phyloP scores from a whole-genome alignment of 2,888 invertebrate genomes.

The Dryobotodes eremita region DNA sequence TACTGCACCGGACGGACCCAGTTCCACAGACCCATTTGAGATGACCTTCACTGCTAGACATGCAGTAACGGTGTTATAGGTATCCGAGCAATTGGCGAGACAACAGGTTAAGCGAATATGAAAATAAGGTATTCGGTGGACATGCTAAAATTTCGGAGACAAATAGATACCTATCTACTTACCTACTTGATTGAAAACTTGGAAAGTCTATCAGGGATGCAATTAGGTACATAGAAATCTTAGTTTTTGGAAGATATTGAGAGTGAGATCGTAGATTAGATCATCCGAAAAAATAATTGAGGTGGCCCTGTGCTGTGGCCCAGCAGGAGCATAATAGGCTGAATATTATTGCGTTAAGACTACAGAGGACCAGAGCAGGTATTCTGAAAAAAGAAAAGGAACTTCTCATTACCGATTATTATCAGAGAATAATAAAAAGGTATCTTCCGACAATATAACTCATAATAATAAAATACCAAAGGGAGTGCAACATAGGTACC shows the following conservation, averaged over 20 bases:
- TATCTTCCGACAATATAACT: too few species aligned
- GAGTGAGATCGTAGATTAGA: background rate
- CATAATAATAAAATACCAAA: too few species aligned
- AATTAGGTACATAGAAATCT: background rate
- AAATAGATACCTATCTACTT: too few species aligned
- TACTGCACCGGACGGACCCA: constrained; percentile 80
- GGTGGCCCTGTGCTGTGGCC: too few species aligned
- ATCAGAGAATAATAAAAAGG: too few species aligned
- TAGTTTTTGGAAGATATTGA: background rate
- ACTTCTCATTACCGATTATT: too few species aligned
- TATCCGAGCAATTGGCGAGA: background rate
- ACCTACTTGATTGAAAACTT: background rate
- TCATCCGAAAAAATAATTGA: background rate
- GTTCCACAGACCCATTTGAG: constrained; percentile 79
- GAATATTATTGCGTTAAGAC: background rate
- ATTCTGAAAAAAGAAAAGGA: too few species aligned
- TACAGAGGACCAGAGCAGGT: background rate
- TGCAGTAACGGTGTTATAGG: constrained; percentile 48
- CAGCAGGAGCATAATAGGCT: too few species aligned
- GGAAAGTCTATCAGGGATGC: background rate
- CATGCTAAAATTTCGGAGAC: background rate
- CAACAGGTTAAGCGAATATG: background rate
- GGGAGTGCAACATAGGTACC: too few species aligned
- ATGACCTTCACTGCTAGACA: constrained; percentile 71
- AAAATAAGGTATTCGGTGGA: background rate